These are phyloP conservation scores for Gobionotothen gibberifrons DNA, from an alignment of 2,797 vertebrate species.

Conservation along the genomic window DNA sequence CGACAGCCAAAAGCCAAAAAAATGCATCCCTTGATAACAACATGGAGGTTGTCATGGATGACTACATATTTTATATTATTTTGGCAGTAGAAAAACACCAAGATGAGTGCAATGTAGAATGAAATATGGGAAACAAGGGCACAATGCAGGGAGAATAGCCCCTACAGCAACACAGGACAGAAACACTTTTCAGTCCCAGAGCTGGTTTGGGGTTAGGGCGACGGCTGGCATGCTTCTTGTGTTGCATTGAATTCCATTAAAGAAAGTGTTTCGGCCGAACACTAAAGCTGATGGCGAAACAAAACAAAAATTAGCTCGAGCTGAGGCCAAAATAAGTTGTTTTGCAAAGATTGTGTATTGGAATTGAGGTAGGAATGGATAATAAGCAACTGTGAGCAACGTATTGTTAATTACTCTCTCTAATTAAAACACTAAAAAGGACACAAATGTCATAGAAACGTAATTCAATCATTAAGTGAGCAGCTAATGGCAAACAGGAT, in stretches of 20 bases:
- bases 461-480: constrained; percentile 12
- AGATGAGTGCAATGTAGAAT: constrained; percentile 19
- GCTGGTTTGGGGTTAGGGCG: constrained; percentile 42
- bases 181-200: constrained; percentile 39
- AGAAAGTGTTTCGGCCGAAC: constrained; percentile 36
- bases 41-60: constrained; percentile 41
- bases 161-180: constrained; percentile 31
- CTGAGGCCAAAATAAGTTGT: constrained; percentile 12
- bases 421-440: constrained; percentile 29
- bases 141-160: constrained; percentile 30
- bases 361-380: constrained; percentile 6
- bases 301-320: constrained; percentile 10
- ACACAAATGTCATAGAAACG: neutral
- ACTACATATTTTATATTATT: constrained; percentile 57
- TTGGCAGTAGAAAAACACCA: constrained; percentile 36
- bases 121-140: constrained; percentile 35
- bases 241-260: constrained; percentile 49
- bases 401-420: constrained; percentile 20
- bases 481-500: constrained; percentile 14
- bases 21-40: constrained; percentile 45
- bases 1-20: constrained; percentile 39
- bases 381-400: constrained; percentile 1
- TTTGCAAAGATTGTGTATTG: constrained; percentile 5
- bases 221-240: constrained; percentile 43
- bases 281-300: constrained; percentile 24